Base-by-base conservation (phyloP, 2,113 vertebrate species). In the Spilogale gracilis region DNA sequence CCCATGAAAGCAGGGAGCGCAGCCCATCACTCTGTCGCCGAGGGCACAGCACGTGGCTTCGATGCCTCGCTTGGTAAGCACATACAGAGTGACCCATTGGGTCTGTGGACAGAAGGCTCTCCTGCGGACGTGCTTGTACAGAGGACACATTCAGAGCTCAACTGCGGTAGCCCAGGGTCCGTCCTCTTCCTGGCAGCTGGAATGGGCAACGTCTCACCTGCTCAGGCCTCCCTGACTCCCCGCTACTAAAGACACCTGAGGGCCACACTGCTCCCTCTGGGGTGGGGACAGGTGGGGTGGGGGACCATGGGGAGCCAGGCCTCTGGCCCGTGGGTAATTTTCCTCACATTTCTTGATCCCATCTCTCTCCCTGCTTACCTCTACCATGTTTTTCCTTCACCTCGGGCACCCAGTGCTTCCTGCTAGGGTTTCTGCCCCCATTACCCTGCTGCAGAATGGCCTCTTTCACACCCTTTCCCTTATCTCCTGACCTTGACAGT, bases 21-120 rank as follows among this genome's bases (percentile, higher is more conserved):
- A 0, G 25, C 23, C 25, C 32, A 23, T 6, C 45, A n/a, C 25
- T 76, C 82, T 10, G 0, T 32, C n/a, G 1, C 32, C 30, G 3
- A 14, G 63, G 23, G 65, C 30, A 20, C 3, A 21, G 69, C 69
- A 13, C 4, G 5, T 3, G 30, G 32, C 45, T 52, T 16, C 23
- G 38, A 27, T 5, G 54, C 79, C 12, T 3, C 21, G 2, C 48
- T 21, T 5, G 23, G 43, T 23, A 17, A 38, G 56, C 43, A 2
- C 0, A 1, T 4, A 4, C n/a, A 0, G 9, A 20, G 50, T 2
- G 30, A 69, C 20, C 52, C 74, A 38, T 3, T 6, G 52, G 54
- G 18, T 0, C 2, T 16, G n/a, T 6, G 82, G 27, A 54, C 27
- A 7, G 0, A 10, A 16, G 7, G 13, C 14, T 17, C 27, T 1